Evolutionary conservation across 2,888 invertebrate genomes (phyloP), one percentile per base, ranked within the genome.

Genomic region (Lasioglossum morio): DNA sequence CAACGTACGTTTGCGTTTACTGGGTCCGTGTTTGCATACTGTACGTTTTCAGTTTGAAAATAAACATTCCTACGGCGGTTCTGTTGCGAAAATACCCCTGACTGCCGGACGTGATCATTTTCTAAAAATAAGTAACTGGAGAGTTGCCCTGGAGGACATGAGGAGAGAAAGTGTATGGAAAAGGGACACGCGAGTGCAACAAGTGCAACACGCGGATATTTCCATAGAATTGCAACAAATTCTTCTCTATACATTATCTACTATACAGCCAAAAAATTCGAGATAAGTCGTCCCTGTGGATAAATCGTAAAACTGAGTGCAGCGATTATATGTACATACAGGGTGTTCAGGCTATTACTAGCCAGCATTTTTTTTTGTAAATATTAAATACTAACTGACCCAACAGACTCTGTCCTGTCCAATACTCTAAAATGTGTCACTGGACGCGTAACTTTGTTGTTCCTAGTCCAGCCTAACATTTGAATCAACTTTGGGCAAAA

Each of bases 71-170:
- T 69, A 70, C 23, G 79, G 87, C 72, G 66, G 72, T 81, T 48
- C 79, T 27, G 79, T 84, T 34, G 77, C 84, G 69, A 87, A 87
- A 87, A 87, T 87, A 87, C 70, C 79, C 23, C 30, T 27, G 78
- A n/a, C 76, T 40, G 77, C 57, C 72, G 72, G 80, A 79, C 83
- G 87, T 72, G 72, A 75, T 73, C 76, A 60, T 80, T 80, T 75
- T 76, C 83, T 76, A 77, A 82, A 87, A 87, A 87, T 87, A 87
- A 80, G 69, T 27, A 48, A 81, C 76, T 70, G 76, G 84, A 77
- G 76, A 72, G 79, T 40, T 72, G 60, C 14, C 34, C 76, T 87
- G 73, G 78, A 74, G 53, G 80, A 87, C 30, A 63, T 16, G 57
- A 70, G 34, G 78, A 40, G 72, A 70, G 73, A 77, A 34, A 66